Percentiles rank a stretch among this genome's conserved stretches.
Conservation (phyloP, 2,113 vertebrate species). For the Addax nasomaculatus region DNA sequence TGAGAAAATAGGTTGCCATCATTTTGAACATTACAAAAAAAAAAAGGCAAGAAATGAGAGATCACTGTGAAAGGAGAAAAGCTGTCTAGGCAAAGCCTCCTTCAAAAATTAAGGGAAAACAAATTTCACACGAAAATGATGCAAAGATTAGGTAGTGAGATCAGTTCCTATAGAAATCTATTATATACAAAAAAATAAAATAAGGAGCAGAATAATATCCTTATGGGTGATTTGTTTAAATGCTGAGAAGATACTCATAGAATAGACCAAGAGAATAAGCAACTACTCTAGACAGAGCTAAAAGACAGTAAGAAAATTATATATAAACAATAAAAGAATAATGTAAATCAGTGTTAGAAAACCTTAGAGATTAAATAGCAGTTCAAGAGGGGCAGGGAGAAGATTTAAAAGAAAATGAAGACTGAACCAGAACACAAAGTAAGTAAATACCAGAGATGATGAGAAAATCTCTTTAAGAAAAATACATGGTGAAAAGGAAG, state of each 20-base stretch:
- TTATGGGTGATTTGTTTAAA: background rate
- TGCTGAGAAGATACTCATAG: background rate
- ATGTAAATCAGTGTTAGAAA: background rate
- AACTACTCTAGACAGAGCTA: background rate
- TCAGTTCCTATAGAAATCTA: background rate
- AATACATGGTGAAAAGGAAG: background rate
- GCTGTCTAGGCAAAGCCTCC: background rate
- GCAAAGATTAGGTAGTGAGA: background rate
- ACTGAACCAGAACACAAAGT: background rate
- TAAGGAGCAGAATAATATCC: background rate
- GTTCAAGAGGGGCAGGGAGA: background rate
- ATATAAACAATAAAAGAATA: background rate
- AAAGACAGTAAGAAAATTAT: background rate
- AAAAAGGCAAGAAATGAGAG: background rate
- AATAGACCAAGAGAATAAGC: background rate
- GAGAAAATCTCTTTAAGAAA: background rate
- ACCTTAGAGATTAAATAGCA: background rate
- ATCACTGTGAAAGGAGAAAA: background rate
- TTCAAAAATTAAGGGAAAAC: background rate
- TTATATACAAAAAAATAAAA: background rate
- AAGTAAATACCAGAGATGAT: background rate
- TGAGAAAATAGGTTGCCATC: background rate
- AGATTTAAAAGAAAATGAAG: background rate
- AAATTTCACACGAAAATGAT: background rate
- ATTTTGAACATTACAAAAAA: background rate